Base-by-base conservation (phyloP, 2,797 vertebrate genomes). In the Tolypeutes matacus region DNA sequence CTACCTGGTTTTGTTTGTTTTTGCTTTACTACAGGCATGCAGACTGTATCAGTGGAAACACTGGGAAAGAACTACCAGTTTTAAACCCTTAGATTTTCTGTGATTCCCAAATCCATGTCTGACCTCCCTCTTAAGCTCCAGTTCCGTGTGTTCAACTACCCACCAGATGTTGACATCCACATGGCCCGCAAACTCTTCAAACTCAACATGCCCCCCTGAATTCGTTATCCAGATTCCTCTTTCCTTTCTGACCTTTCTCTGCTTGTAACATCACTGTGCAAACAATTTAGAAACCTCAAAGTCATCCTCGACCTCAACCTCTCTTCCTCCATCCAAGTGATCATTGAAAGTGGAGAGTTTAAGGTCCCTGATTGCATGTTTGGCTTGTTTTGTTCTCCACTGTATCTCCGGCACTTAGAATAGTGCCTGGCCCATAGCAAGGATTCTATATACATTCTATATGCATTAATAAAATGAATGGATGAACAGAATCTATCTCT, bases 61-160 rank as follows among this genome's bases (percentile, higher is more conserved):
- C 13, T 39, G 36, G 21, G 29, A 27, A 31, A 62, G 77, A n/a
- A 17, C 10, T 2, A 76, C 42, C 42, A 23, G 12, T 46, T 78
- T 53, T 82, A 93, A 87, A 85, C 49, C 36, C 23, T 69, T 34
- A 14, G 25, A 39, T 88, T 80, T 72, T 34, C 87, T 60, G 27
- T 39, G 60, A 80, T 49, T 86, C 75, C 31, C 34, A 84, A 62
- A 65, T 73, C 14, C 49, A 51, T 7, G 2, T 36, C 31, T n/a
- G 60, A 69, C 42, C 31, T 64, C 29, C 13, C 7, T 18, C 64
- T 70, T 17, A 58, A 73, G n/a, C 20, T n/a, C 20, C 6, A 64
- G 18, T 42, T 8, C 12, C 69, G 75, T 51, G n/a, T 60, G 58
- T 60, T 53, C 75, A 60, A 15, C 31, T 60, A 7, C 34, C 88